Evolutionary conservation across 2,797 vertebrate species (phyloP), one percentile per base, ranked within the genome.

Genomic region (Percopsis omiscomaycus): DNA sequence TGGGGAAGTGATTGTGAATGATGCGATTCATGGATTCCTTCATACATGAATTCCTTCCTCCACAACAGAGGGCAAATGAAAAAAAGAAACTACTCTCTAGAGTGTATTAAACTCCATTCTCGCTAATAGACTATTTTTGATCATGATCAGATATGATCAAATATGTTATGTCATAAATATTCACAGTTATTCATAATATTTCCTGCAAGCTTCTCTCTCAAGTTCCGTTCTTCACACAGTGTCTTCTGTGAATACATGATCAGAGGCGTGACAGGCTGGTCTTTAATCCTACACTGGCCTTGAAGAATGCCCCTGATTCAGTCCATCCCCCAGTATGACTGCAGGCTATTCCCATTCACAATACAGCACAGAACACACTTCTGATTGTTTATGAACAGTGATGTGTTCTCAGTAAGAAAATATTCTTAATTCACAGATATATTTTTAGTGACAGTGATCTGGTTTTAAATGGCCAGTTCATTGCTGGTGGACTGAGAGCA

Each of bases 191-290:
- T 74, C 62, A 57, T 85, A 76, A 83, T 89, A 82, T 84, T 87
- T 85, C 80, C 79, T 77, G 73, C 68, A 63, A 75, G 80, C 79
- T 59, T 77, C 71, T 80, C 82, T 86, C 88, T 83, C 87, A 82
- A 89, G 84, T 87, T 79, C 59, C 78, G 74, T 86, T 88, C 79
- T 86, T 85, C 81, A 85, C 69, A 82, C 80, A 86, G 75, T 71
- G 86, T 85, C 86, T 83, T 89, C 89, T 89, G 86, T 89, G 90
- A 91, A 88, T 89, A 84, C 84, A 87, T 90, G 87, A 90, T 89
- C 88, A 90, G 84, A 88, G 79, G 78, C 68, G 59, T 66, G 79
- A 84, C 88, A 88, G 82, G 77, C 57, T 2, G 63, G 46, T 88
- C 85, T 89, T 88, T 91, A 89, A 92, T 90, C 86, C 90, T 86